These are phyloP conservation scores for Streblospio benedicti DNA, from an alignment of 1,140 invertebrate genomes.

Conservation along the genomic window DNA sequence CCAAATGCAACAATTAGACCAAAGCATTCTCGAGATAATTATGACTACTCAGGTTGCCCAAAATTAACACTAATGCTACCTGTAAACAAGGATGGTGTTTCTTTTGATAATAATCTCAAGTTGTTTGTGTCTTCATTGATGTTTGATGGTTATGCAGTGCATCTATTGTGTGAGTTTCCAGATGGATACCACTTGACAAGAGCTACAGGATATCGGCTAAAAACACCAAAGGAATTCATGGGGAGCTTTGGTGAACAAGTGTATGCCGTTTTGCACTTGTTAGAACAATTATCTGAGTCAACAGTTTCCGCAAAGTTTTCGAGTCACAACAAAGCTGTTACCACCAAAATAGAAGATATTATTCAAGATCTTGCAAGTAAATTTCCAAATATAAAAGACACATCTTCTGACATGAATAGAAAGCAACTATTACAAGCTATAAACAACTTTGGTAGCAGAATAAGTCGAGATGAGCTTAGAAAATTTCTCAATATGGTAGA, in stretches of 20 bases:
- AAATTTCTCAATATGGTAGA: slow-evolving; percentile 8
- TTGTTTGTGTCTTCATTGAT: slow-evolving; percentile 12
- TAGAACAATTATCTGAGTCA: neutral
- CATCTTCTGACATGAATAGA: neutral
- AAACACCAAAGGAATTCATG: slow-evolving; percentile 15
- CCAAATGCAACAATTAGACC: slow-evolving; percentile 6
- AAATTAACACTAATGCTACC: slow-evolving; percentile 15
- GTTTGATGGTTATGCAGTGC: slow-evolving; percentile 15
- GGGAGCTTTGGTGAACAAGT: slow-evolving; percentile 6
- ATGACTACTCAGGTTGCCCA: slow-evolving; percentile 14
- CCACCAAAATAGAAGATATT: neutral
- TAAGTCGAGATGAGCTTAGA: slow-evolving; percentile 5
- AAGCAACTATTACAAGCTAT: slow-evolving; percentile 1
- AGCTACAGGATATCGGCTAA: slow-evolving; percentile 14
- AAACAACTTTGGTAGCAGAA: neutral
- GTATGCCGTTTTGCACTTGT: slow-evolving; percentile 4
- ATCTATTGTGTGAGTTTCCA: slow-evolving; percentile 17
- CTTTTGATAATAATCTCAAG: slow-evolving; percentile 3
- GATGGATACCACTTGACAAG: slow-evolving; percentile 16
- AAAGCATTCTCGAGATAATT: neutral
- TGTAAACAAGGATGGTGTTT: slow-evolving; percentile 13
- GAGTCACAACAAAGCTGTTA: neutral
- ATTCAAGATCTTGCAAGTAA: slow-evolving; percentile 1
- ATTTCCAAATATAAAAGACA: slow-evolving; percentile 6
- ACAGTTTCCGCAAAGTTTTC: slow-evolving; percentile 4